Base-by-base conservation (phyloP, 2,113 vertebrate species). In the Peromyscus leucopus region DNA sequence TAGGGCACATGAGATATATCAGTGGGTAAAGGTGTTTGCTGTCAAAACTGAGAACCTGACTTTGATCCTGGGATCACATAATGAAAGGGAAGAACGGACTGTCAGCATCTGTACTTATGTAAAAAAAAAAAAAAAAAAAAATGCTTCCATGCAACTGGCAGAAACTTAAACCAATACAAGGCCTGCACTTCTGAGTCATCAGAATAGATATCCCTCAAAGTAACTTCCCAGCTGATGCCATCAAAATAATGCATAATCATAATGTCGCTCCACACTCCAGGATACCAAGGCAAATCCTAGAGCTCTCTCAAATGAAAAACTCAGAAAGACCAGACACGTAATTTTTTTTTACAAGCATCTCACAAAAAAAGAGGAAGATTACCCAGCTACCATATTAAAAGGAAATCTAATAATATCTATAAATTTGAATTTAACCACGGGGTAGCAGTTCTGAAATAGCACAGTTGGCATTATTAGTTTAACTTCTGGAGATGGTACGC, bases 131-230 rank as follows among this genome's bases (percentile, higher is more conserved):
- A 42, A 42, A 42, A 42, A 42, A 42, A 42, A 42, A 95, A 69
- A 92, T 74, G 80, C 65, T 94, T 95, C 78, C 17, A 55, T 96
- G 61, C 39, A 97, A 89, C 92, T 93, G 92, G 78, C 69, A 79
- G 91, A 89, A 96, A 67, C 36, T 91, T 94, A 97, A 97, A 97
- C 95, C 91, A 97, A 75, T 71, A 55, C 57, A 91, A 78, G 88
- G 48, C 82, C 80, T 42, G 2, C 42, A 71, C 36, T 67, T 75
- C n/a, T 74, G 80, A 92, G 78, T 86, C 69, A 92, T 89, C 28
- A 48, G n/a, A 80, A 59, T 36, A 95, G 85, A 76, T 39, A 94
- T 78, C 33, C 24, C 84, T 94, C 89, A 92, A 93, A 90, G 31
- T 89, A 19, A 94, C 55, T 91, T 79, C 71, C 90, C 85, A 95